Base-by-base conservation (phyloP, 2,113 vertebrate genomes). In the Pachypanchax playfairii region DNA sequence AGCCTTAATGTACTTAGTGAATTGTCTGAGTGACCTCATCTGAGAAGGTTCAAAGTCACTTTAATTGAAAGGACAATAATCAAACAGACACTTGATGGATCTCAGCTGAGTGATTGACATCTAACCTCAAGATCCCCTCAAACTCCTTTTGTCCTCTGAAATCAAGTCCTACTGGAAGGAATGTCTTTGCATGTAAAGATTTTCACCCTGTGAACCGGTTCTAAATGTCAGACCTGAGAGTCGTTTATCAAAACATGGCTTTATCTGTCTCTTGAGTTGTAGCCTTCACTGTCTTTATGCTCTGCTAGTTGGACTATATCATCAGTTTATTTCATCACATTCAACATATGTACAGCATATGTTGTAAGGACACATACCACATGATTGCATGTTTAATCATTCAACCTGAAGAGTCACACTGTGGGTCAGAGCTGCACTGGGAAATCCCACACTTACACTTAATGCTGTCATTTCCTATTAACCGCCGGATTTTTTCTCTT, bases 221-320 rank as follows among this genome's bases (percentile, higher is more conserved):
- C 67, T 20, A 66, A 81, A 74, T 66, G 61, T 73, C 61, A 74
- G 29, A 54, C 54, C 60, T 53, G 29, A 43, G 7, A 41, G 36
- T n/a, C 24, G 58, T 15, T 62, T 46, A 73, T 57, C 42, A 39
- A 65, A 54, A 29, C 20, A 7, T 4, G 15, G 39, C 31, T 5
- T 9, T 36, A 33, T 49, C 25, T 3, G 9, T 28, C 26, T 39
- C 18, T 29, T 25, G 52, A 55, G 20, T 21, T 22, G 21, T 26
- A 39, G 42, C 22, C 38, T 54, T 33, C 36, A 28, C 17, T 39
- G 29, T 21, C 17, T 61, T 2, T 28, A 18, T n/a, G 14, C 14
- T 8, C 18, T 25, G 44, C 9, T 42, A 5, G 18, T 25, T 13
- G 21, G 28, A 18, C 33, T 56, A 56, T 44, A 38, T n/a, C 41